A percentile compares a stretch with the other conserved stretches of the same genome.
Conservation (phyloP, 2,113 vertebrate genomes). For the Eclectus roratus region DNA sequence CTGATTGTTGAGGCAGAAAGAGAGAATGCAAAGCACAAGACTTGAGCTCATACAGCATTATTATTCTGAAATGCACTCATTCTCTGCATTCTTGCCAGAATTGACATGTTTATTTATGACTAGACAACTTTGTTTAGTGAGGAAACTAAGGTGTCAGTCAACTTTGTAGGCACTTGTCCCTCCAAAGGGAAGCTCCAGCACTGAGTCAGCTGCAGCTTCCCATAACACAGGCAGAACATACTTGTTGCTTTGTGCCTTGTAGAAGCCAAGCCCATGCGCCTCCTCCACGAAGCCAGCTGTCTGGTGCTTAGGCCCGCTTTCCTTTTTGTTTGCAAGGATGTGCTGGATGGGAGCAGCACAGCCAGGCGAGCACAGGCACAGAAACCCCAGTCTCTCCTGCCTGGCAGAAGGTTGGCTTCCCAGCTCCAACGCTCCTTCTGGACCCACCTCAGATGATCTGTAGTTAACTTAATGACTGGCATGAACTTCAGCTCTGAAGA, state of each 20-base stretch:
- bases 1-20: background rate
- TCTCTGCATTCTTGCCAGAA: background rate
- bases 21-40: background rate
- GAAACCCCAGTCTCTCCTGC: background rate
- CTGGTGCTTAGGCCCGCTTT: background rate
- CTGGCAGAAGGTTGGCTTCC: rapidly evolving
- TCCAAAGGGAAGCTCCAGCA: background rate
- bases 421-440: rapidly evolving
- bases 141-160: background rate
- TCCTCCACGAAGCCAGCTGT: background rate
- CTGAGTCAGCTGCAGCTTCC: background rate
- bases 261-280: background rate
- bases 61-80: background rate
- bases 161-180: background rate
- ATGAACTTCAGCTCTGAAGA: background rate
- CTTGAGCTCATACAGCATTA: background rate
- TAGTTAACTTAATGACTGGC: background rate
- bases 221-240: background rate
- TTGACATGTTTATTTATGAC: background rate
- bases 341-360: background rate
- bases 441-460: background rate
- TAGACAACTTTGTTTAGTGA: background rate
- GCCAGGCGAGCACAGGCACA: background rate
- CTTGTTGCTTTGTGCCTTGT: background rate
- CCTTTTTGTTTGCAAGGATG: background rate